Evolutionary conservation across 2,797 vertebrate genomes (phyloP).

Genomic region (Hirundo rustica): DNA sequence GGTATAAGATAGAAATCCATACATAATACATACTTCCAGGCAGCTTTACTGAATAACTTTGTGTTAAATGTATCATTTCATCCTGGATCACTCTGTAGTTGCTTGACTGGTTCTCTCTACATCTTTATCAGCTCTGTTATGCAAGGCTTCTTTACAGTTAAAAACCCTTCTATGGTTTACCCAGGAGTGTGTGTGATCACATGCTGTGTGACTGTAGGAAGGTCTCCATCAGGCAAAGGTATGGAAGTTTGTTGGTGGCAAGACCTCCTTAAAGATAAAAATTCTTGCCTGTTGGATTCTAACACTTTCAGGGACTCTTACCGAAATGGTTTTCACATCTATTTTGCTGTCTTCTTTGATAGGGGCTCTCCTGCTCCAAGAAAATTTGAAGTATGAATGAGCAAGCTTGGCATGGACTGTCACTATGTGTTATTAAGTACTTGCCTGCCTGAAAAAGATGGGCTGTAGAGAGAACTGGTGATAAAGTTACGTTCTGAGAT

Average conservation of each 20-base stretch:
- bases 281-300: background rate
- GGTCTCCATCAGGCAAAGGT: background rate
- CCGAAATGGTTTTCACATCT: background rate
- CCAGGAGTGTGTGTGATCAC: background rate
- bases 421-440: background rate
- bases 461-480: background rate
- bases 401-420: background rate
- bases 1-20: background rate
- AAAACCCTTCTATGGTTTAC: background rate
- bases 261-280: background rate
- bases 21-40: background rate
- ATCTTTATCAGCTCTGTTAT: background rate
- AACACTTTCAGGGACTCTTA: background rate
- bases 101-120: background rate
- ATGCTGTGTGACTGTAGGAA: background rate
- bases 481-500: background rate
- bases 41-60: background rate
- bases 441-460: background rate
- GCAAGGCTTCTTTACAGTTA: background rate
- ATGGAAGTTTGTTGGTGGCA: accelerated
- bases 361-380: background rate
- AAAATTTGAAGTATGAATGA: background rate
- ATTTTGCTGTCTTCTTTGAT: background rate
- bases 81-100: background rate
- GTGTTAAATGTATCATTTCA: background rate